Evolutionary conservation across 1,140 invertebrate genomes (phyloP).

Genomic region (Meloidogyne chitwoodi): DNA sequence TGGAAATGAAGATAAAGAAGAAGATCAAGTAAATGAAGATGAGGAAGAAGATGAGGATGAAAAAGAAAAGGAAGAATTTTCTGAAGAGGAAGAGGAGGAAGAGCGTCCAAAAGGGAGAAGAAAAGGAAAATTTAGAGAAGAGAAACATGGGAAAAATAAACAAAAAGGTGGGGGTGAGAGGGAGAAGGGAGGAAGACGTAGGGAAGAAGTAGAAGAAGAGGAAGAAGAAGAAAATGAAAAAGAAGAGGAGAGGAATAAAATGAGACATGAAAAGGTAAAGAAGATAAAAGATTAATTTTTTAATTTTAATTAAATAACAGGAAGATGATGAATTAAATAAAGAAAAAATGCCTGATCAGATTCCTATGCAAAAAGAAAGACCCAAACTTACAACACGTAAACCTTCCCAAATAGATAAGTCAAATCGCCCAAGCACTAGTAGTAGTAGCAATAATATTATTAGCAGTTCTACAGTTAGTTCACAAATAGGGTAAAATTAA

Average conservation of each 20-base stretch:
- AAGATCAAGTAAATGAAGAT: slow-evolving; percentile 4
- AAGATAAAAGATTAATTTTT: neutral
- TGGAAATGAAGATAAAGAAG: slow-evolving; percentile 8
- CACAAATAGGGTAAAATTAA: slow-evolving; percentile 5
- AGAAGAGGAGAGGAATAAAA: neutral
- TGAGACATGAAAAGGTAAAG: neutral
- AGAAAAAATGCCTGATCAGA: neutral
- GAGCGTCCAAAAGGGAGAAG: neutral
- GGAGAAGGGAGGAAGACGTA: neutral
- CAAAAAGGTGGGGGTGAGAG: neutral
- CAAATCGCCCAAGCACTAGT: slow-evolving; percentile 48
- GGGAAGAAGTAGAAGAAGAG: neutral
- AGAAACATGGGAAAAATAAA: neutral
- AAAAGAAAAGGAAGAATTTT: neutral
- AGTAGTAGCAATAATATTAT: slow-evolving; percentile 52
- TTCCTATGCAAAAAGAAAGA: slow-evolving; percentile 43
- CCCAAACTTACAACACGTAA: slow-evolving; percentile 42
- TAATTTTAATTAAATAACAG: neutral
- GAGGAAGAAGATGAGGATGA: slow-evolving; percentile 5
- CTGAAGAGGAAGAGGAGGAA: neutral
- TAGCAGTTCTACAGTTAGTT: slow-evolving; percentile 53
- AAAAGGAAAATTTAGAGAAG: neutral
- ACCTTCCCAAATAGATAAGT: slow-evolving; percentile 44
- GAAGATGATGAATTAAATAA: neutral
- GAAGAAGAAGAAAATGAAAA: neutral